Evolutionary conservation across 2,888 invertebrate species (phyloP).

Genomic region (Tinea semifulvella): DNA sequence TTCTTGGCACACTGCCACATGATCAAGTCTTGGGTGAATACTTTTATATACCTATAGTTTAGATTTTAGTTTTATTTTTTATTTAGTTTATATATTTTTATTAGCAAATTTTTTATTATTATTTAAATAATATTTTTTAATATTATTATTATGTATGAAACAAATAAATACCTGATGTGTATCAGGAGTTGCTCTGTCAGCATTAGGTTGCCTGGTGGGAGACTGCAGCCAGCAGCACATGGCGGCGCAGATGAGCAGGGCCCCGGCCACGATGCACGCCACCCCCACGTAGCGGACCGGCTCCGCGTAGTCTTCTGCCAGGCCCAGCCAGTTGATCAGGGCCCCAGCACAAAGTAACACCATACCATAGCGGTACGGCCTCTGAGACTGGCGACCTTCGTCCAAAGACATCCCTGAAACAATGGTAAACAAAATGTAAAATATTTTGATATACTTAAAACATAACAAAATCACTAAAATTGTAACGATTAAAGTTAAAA

Average conservation of each 20-base stretch:
- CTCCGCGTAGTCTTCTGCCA: constrained; percentile 77
- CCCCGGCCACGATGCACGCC: constrained; percentile 77
- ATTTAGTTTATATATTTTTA: too few species aligned
- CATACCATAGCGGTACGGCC: constrained; percentile 79
- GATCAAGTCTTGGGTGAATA: too few species aligned
- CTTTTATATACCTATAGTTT: too few species aligned
- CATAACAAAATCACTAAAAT: too few species aligned
- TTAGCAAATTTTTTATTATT: too few species aligned
- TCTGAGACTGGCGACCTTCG: constrained; percentile 72
- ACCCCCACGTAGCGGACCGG: constrained; percentile 78
- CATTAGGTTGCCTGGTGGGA: constrained; percentile 49
- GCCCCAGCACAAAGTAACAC: constrained; percentile 76
- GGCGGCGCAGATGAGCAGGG: constrained; percentile 75
- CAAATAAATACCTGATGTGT: constrained; percentile 49
- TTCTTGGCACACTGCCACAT: too few species aligned
- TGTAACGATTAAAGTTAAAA: too few species aligned
- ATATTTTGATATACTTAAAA: too few species aligned
- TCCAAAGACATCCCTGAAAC: constrained; percentile 72
- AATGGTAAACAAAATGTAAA: too few species aligned
- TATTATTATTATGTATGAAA: background rate
- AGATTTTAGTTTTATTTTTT: too few species aligned
- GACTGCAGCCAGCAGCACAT: constrained; percentile 79
- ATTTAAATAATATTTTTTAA: too few species aligned
- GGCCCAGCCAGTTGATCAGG: constrained; percentile 77
- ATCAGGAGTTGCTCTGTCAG: constrained; percentile 49